Conservation (phyloP, 2,113 vertebrate genomes). For the Xenus cinereus region DNA sequence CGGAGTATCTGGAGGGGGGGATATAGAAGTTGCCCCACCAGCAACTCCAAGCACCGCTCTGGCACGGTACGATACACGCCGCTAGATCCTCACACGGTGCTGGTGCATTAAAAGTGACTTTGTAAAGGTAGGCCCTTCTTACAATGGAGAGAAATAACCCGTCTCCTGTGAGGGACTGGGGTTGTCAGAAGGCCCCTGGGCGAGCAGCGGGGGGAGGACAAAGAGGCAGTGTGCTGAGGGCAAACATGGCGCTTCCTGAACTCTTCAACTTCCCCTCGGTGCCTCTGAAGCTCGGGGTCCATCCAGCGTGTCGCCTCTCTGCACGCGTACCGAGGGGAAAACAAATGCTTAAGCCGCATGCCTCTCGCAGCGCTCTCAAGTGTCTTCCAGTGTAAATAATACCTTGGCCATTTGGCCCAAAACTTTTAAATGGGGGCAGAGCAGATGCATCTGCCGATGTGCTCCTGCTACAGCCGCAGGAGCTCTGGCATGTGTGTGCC, state of each 20-base stretch:
- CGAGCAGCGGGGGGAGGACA: conserved; percentile 49
- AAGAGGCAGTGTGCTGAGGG: conserved; percentile 49
- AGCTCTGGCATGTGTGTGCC: rapidly evolving
- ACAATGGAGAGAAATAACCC: not conserved
- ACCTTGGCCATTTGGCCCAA: not conserved
- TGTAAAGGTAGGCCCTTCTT: not conserved
- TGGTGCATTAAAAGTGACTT: not conserved
- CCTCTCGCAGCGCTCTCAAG: not conserved
- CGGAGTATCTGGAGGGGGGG: not conserved
- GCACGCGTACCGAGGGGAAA: not conserved
- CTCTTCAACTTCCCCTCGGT: conserved; percentile 59
- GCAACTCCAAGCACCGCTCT: not conserved
- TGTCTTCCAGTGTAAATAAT: conserved; percentile 40
- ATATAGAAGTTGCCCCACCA: not conserved
- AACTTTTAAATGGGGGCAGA: not conserved
- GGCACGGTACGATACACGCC: rapidly evolving
- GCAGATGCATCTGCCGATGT: not conserved
- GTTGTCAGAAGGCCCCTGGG: not conserved
- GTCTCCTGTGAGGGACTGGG: not conserved
- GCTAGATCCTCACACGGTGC: not conserved
- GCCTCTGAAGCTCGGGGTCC: not conserved
- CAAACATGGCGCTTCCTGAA: conserved; percentile 61
- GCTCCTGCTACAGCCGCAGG: not conserved
- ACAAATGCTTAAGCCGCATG: not conserved
- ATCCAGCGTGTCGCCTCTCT: not conserved